These are phyloP conservation scores for Hylomyscus alleni DNA, from an alignment of 2,797 vertebrate species.

Conservation along the genomic window DNA sequence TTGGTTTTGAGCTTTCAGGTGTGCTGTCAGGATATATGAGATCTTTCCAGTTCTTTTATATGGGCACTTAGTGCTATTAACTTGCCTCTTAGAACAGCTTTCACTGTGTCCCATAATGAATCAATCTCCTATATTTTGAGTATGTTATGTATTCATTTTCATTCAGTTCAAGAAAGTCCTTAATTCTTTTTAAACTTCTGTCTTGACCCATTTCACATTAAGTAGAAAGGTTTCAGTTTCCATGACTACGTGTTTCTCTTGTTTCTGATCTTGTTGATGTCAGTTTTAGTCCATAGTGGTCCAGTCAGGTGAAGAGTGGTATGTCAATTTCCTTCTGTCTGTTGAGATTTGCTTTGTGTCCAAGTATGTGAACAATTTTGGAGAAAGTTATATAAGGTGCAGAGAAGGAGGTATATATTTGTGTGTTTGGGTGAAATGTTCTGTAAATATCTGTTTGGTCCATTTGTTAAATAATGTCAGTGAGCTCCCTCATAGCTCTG, in stretches of 20 bases:
- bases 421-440: not conserved
- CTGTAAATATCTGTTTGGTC: not conserved
- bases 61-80: not conserved
- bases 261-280: not conserved
- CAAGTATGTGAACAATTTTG: not conserved
- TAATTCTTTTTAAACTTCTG: too few relatives aligned
- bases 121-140: not conserved
- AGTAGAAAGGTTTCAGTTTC: not conserved
- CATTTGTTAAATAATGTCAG: not conserved
- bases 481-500: not conserved
- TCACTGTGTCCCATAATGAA: not conserved
- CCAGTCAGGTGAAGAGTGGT: not conserved
- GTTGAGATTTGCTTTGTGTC: not conserved
- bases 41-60: not conserved
- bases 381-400: not conserved
- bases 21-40: not conserved
- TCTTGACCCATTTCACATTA: not conserved
- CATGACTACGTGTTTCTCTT: not conserved
- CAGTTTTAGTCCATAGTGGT: not conserved
- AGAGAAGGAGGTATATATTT: not conserved
- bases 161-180: not conserved
- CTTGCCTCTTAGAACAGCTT: not conserved
- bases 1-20: not conserved
- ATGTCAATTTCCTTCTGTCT: not conserved
- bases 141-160: not conserved